Conservation (phyloP, 1,140 invertebrate species). For the Drosophila hydei region DNA sequence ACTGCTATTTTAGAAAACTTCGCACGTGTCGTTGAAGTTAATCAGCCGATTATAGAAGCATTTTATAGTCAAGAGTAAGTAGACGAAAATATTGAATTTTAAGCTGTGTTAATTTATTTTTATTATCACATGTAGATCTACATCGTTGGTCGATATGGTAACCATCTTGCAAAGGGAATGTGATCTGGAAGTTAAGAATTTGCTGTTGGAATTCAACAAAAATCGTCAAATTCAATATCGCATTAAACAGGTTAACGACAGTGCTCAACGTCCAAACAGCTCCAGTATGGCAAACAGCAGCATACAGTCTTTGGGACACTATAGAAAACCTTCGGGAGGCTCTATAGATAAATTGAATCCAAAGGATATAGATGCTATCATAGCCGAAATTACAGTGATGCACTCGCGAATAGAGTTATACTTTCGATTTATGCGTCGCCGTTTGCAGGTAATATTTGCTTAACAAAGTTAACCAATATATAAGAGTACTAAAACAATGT, state of each 20-base stretch:
- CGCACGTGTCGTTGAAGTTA: constrained; percentile 94
- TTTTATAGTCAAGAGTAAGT: constrained; percentile 91
- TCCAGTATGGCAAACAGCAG: constrained; percentile 51
- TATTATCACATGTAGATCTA: constrained; percentile 84
- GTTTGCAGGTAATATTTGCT: constrained; percentile 87
- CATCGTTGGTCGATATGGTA: constrained; percentile 89
- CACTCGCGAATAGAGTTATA: constrained; percentile 96
- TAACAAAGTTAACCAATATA: background rate
- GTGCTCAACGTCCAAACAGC: constrained; percentile 81
- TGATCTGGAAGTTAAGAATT: constrained; percentile 89
- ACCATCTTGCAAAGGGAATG: constrained; percentile 93
- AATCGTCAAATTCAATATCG: constrained; percentile 89
- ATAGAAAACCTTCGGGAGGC: constrained; percentile 79
- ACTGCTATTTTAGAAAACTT: constrained; percentile 95
- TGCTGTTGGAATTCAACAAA: constrained; percentile 92
- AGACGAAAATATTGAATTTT: too few species aligned
- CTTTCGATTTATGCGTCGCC: constrained; percentile 92
- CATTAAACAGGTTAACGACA: constrained; percentile 87
- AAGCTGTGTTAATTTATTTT: too few species aligned
- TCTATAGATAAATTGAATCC: constrained; percentile 89
- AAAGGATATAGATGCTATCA: constrained; percentile 93
- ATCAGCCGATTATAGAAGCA: constrained; percentile 96
- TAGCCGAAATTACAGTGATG: constrained; percentile 96
- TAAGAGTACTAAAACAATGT: background rate
- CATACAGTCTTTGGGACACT: constrained; percentile 79